Percentiles rank a stretch among this genome's conserved stretches.
Conservation (phyloP, 2,797 vertebrate genomes). For the Leucoraja ocellata region DNA sequence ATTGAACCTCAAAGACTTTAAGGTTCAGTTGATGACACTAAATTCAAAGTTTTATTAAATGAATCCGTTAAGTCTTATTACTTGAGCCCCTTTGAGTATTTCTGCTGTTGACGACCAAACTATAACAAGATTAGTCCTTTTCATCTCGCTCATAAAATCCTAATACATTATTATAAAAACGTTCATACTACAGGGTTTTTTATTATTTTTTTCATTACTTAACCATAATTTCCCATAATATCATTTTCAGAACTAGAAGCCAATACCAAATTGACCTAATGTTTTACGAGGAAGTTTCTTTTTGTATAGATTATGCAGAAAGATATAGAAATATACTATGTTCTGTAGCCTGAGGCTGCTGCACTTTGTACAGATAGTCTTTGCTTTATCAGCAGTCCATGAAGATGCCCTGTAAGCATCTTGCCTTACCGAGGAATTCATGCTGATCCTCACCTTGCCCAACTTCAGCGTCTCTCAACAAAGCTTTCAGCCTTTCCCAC, state of each 20-base stretch:
- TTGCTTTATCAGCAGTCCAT: conserved; percentile 29
- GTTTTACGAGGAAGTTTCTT: conserved; percentile 27
- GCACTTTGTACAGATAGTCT: not conserved
- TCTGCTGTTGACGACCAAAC: conserved; percentile 39
- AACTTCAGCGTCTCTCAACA: not conserved
- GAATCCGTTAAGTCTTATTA: conserved; percentile 41
- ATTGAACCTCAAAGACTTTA: conserved; percentile 34
- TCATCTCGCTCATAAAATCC: conserved; percentile 34
- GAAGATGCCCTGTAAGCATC: conserved; percentile 30
- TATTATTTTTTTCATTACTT: conserved; percentile 37
- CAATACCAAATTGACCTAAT: conserved; percentile 33
- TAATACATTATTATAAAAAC: conserved; percentile 34
- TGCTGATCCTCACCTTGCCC: not conserved
- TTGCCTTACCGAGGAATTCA: not conserved
- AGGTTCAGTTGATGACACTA: conserved; percentile 29
- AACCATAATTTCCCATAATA: conserved; percentile 37
- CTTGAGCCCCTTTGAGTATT: conserved; percentile 44
- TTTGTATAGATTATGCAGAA: conserved; percentile 19
- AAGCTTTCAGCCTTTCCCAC: not conserved
- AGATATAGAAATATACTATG: not conserved
- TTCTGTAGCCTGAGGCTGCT: conserved; percentile 4
- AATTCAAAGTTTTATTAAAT: conserved; percentile 38
- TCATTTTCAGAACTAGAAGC: conserved; percentile 17
- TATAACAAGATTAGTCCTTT: conserved; percentile 37
- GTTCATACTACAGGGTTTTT: conserved; percentile 30